phyloP scores from a whole-genome alignment of 2,888 invertebrate genomes.

The Selenia dentaria region DNA sequence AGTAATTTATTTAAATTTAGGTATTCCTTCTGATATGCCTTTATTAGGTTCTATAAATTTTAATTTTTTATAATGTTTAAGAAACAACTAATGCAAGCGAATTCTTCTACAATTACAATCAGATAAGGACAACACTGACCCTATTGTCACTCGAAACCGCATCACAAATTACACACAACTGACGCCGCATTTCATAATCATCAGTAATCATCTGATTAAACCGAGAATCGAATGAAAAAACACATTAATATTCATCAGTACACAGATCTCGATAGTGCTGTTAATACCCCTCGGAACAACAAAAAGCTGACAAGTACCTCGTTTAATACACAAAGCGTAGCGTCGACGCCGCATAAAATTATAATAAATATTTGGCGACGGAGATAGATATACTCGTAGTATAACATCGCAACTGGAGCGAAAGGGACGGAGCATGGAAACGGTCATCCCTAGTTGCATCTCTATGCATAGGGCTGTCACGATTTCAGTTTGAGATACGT shows the following conservation, averaged over 20 bases:
- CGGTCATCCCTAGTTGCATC: conserved; percentile 54
- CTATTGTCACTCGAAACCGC: conserved; percentile 36
- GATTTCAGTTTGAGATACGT: conserved; percentile 19
- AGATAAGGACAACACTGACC: conserved; percentile 17
- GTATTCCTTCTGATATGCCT: no score
- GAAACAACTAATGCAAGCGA: no score
- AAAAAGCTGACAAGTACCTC: conserved; percentile 67
- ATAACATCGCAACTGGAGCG: conserved; percentile 10
- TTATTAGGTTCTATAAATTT: no score
- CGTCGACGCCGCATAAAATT: conserved; percentile 79
- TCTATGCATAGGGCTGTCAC: conserved; percentile 43
- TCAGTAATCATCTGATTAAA: conserved; percentile 68
- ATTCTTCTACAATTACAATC: neutral
- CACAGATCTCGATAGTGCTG: conserved; percentile 39
- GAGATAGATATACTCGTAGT: conserved; percentile 33
- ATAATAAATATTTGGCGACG: conserved; percentile 75
- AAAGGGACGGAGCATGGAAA: conserved; percentile 34
- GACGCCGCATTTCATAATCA: conserved; percentile 51
- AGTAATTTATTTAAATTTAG: no score
- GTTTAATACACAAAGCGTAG: conserved; percentile 76
- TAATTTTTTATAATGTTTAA: no score
- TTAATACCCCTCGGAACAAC: conserved; percentile 60
- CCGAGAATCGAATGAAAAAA: conserved; percentile 54
- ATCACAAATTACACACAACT: conserved; percentile 66
- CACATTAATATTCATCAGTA: conserved; percentile 70